Evolutionary conservation across 2,113 vertebrate species (phyloP), one percentile per base, ranked within the genome.

Genomic region (Corynorhinus townsendii): DNA sequence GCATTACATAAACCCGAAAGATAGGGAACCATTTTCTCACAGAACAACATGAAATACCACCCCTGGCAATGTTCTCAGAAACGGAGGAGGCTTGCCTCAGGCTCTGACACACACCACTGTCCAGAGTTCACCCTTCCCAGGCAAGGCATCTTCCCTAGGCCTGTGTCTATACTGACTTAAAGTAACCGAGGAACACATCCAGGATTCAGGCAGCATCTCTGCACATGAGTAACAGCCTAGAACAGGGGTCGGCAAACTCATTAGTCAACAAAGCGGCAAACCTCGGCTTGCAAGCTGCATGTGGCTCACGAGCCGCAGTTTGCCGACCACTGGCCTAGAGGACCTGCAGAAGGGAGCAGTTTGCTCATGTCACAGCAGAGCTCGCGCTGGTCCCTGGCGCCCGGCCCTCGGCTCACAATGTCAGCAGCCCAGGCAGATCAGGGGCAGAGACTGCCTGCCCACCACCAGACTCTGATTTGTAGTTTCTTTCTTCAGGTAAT

Each of bases 131-230:
- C 45, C 43, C 33, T 75, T 84, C 49, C 72, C 12, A 0, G 47
- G 43, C 4, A 11, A 86, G 47, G 73, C 40, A 38, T 19, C 16
- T 73, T 47, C 40, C 49, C 52, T 26, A 64, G 20, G 56, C 72
- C 38, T 49, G 30, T 66, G 54, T 68, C 82, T 80, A 76, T 84
- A 83, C 54, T 77, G 54, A 86, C 81, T 80, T 89, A 79, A 85
- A 95, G 72, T 72, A 40, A 83, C 80, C 56, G 33, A 66, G 93
- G 47, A 91, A 56, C 73, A 94, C 80, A n/a, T n/a, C 38, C 71
- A 87, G 28, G 68, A 68, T 71, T 85, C 89, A 77, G 64, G 87
- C 79, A 45, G 59, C 8, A 8, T 68, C 11, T 0, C 47, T 22
- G 89, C 45, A 28, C 22, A 26, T 68, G 82, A 88, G 76, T 28